A percentile compares a stretch with the other conserved stretches of the same genome.
Evolutionary conservation across 1,140 invertebrate species (phyloP).

Genomic region (Drosophila tani): DNA sequence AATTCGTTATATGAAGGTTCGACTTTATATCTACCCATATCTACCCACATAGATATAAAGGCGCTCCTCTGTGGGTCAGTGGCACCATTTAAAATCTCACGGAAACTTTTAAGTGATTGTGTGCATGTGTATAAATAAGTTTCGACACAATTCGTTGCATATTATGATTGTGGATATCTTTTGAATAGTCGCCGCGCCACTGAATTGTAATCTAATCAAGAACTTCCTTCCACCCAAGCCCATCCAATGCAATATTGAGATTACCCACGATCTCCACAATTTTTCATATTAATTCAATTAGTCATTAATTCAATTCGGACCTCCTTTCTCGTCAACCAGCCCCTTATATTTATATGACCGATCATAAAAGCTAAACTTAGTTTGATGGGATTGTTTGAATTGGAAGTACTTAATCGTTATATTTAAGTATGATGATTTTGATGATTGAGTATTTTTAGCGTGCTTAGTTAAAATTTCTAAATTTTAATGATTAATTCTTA

Average conservation of each 20-base stretch:
- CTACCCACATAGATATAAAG: background rate
- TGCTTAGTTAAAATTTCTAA: background rate
- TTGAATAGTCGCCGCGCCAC: conserved; percentile 35
- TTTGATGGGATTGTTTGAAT: background rate
- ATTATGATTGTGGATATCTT: conserved; percentile 33
- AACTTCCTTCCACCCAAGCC: conserved; percentile 46
- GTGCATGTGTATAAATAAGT: conserved; percentile 17
- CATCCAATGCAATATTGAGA: conserved; percentile 55
- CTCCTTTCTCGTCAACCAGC: conserved; percentile 9
- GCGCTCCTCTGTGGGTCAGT: conserved; percentile 35
- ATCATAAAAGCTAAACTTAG: conserved; percentile 27
- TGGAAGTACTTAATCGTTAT: background rate
- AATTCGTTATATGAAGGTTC: background rate
- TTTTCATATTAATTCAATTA: no score
- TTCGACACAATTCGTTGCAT: conserved; percentile 26
- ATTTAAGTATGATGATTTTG: background rate
- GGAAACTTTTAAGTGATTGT: conserved; percentile 3
- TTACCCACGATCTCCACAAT: conserved; percentile 34
- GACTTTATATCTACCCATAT: background rate
- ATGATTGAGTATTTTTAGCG: background rate
- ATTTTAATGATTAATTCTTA: no score
- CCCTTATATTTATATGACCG: no score
- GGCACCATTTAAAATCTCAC: conserved; percentile 8
- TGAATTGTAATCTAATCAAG: conserved; percentile 67
- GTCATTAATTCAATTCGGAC: conserved; percentile 57